Evolutionary conservation across 1,140 invertebrate genomes (phyloP), one percentile per base, ranked within the genome.

Genomic region (Trachymyrmex septentrionalis): DNA sequence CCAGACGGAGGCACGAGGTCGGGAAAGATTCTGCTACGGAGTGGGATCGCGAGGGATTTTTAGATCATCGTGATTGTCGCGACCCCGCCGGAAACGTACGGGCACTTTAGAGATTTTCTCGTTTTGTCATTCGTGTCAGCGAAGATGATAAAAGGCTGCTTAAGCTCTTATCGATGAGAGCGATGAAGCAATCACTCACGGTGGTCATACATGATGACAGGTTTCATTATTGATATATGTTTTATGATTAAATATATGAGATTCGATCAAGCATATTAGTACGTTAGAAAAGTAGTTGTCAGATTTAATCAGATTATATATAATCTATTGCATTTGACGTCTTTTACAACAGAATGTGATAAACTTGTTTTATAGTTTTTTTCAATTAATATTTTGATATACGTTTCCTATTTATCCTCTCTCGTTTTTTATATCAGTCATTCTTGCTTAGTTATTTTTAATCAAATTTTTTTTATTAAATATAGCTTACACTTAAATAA

Each of bases 11-110:
- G n/a, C 85, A 55, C 80, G 73, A 73, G 38, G 24, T 66, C 10
- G 44, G 27, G 48, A 55, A 75, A 75, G 57, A 48, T 84, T 73
- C 38, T 44, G 34, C 50, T 10, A 30, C 27, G 81, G 89, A 90
- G 89, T 86, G 88, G 89, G 89, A 90, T 80, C 44, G 16, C 63
- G 77, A 38, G 75, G 16, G 48, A 69, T 78, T 85, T 77, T 86
- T 81, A 67, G 67, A 84, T 61, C 69, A 55, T 63, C 38, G 55
- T 21, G 71, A 44, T 61, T 19, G 77, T 57, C 55, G 55, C 78
- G 80, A 84, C 67, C 55, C 55, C 80, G 80, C 69, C 80, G 69
- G 69, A 84, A 84, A 50, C 38, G 55, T 55, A 61, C 80, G 19
- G 69, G 24, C 69, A 84, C 80, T 84, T 84, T 73, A 57, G 24